phyloP scores from a whole-genome alignment of 1,140 invertebrate species.

The Eupeodes corollae region DNA sequence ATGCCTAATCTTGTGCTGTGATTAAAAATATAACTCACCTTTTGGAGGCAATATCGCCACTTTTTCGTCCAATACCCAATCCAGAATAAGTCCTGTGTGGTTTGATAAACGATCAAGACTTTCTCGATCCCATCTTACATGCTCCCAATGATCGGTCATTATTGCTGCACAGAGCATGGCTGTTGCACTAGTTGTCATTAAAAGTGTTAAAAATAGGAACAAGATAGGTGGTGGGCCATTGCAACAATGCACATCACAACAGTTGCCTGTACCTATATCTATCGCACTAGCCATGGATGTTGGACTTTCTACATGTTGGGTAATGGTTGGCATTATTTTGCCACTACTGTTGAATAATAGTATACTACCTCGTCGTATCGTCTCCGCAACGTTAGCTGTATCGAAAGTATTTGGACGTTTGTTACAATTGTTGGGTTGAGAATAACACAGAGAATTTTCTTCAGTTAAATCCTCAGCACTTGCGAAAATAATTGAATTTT shows the following conservation, averaged over 20 bases:
- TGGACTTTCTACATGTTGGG: neutral
- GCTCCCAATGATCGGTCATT: constrained; percentile 79
- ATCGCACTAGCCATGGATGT: neutral
- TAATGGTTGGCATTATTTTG: constrained; percentile 15
- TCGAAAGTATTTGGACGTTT: no score
- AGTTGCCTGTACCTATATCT: neutral
- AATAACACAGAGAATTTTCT: no score
- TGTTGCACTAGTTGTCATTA: constrained; percentile 52
- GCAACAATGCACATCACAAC: constrained; percentile 15
- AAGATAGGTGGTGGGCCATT: constrained; percentile 31
- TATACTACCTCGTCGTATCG: constrained; percentile 31
- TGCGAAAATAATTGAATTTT: no score
- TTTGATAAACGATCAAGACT: constrained; percentile 45
- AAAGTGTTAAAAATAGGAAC: constrained; percentile 32
- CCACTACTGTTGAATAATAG: constrained; percentile 31
- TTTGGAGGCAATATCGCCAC: constrained; percentile 41
- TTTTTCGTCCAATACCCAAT: constrained; percentile 53
- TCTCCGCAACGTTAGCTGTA: no score
- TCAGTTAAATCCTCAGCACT: no score
- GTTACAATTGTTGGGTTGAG: no score
- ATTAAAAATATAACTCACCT: constrained; percentile 19
- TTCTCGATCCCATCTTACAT: constrained; percentile 59
- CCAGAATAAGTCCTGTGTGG: constrained; percentile 37
- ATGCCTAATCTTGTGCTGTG: no score
- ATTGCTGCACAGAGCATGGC: constrained; percentile 67